These are phyloP conservation scores for Choreutis nemorana DNA, from an alignment of 2,888 invertebrate genomes.

Conservation along the genomic window DNA sequence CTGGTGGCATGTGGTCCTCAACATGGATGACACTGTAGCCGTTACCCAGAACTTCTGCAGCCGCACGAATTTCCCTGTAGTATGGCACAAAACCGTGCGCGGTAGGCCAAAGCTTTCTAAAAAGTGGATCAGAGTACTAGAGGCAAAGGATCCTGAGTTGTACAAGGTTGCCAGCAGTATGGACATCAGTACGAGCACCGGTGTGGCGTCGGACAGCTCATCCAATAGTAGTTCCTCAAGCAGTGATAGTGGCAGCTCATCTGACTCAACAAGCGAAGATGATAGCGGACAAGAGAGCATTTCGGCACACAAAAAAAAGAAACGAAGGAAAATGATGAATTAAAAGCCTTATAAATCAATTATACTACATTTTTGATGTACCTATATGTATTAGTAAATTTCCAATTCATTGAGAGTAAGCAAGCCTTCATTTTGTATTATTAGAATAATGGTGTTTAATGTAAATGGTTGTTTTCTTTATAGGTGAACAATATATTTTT, in stretches of 20 bases:
- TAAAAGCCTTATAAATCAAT: constrained; percentile 30
- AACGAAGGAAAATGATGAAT: constrained; percentile 70
- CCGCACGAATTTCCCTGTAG: constrained; percentile 93
- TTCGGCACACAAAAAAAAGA: constrained; percentile 83
- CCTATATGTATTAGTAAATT: no score
- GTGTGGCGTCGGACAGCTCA: constrained; percentile 94
- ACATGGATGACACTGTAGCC: constrained; percentile 95
- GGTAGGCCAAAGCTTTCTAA: constrained; percentile 95
- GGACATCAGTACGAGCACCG: constrained; percentile 86
- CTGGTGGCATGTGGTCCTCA: constrained; percentile 99
- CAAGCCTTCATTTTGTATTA: constrained; percentile 45
- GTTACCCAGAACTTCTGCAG: constrained; percentile 99
- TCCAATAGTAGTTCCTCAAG: constrained; percentile 86
- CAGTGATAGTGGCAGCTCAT: constrained; percentile 67
- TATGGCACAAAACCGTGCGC: constrained; percentile 97
- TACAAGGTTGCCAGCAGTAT: constrained; percentile 82
- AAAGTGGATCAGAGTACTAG: constrained; percentile 83
- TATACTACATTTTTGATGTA: no score
- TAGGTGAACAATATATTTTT: constrained; percentile 25
- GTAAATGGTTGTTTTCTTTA: constrained; percentile 28
- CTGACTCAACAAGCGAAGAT: constrained; percentile 66
- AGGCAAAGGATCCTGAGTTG: constrained; percentile 78
- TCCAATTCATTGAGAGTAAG: no score
- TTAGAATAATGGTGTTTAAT: constrained; percentile 31
- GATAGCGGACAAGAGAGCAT: constrained; percentile 91